Evolutionary conservation across 2,797 vertebrate genomes (phyloP).

Genomic region (Pteropus rufus): DNA sequence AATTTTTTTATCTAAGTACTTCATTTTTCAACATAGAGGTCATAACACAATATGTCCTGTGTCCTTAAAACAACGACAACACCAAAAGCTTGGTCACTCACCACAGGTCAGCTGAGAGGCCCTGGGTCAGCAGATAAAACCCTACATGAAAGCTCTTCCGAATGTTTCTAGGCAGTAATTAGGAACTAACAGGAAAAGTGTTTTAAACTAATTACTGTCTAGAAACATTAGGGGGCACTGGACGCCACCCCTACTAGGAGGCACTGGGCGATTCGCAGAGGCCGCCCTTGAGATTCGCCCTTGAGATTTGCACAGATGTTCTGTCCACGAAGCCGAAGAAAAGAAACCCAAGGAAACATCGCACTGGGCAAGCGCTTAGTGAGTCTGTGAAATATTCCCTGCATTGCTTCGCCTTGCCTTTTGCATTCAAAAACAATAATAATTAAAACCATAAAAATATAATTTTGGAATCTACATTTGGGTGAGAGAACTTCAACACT

Average conservation of each 20-base stretch:
- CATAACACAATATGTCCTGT: not conserved
- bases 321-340: not conserved
- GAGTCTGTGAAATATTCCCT: not conserved
- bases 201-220: too few relatives aligned
- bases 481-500: not conserved
- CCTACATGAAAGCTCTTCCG: not conserved
- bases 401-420: not conserved
- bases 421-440: not conserved
- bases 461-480: not conserved
- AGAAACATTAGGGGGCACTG: not conserved
- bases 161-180: not conserved
- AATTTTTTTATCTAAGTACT: not conserved
- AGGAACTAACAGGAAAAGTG: too few relatives aligned
- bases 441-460: not conserved
- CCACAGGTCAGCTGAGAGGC: not conserved
- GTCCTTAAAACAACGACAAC: not conserved
- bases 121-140: not conserved
- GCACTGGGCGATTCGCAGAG: not conserved
- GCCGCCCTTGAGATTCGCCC: not conserved
- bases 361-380: accelerated
- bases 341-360: accelerated
- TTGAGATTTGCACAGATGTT: not conserved
- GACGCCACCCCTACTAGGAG: not conserved
- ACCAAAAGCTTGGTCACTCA: not conserved
- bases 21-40: not conserved